Evolutionary conservation across 2,888 invertebrate genomes (phyloP).

Genomic region (Drosophila paracracens): DNA sequence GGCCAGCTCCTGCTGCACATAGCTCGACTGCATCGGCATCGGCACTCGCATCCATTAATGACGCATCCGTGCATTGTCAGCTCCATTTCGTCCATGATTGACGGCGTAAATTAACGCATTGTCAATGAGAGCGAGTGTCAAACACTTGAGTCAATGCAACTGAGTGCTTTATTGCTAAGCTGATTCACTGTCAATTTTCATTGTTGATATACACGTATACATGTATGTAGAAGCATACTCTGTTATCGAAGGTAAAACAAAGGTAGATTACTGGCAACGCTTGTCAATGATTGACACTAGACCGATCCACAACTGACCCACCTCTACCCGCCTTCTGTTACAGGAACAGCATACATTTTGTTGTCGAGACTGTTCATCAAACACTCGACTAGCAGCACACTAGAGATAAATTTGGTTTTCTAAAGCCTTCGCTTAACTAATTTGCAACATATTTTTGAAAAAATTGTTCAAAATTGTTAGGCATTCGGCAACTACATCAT

Average conservation of each 20-base stretch:
- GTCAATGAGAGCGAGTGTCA: slow-evolving; percentile 88
- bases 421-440: not conserved
- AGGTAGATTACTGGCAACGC: not conserved
- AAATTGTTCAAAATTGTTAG: not conserved
- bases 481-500: not conserved
- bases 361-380: no score
- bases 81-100: slow-evolving; percentile 89
- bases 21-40: slow-evolving; percentile 88
- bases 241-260: not conserved
- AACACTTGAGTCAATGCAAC: not conserved
- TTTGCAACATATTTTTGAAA: not conserved
- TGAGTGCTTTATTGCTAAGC: not conserved
- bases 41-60: slow-evolving; percentile 87
- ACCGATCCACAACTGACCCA: not conserved
- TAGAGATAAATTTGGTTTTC: not conserved
- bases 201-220: not conserved
- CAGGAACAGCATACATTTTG: no score
- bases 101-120: slow-evolving; percentile 91
- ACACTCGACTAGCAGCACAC: not conserved
- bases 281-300: not conserved
- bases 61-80: slow-evolving; percentile 95
- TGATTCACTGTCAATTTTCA: not conserved
- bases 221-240: not conserved
- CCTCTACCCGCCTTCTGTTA: not conserved
- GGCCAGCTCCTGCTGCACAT: slow-evolving; percentile 86